Conservation (phyloP, 2,797 vertebrate genomes). For the Hippopotamyrus pictus region DNA sequence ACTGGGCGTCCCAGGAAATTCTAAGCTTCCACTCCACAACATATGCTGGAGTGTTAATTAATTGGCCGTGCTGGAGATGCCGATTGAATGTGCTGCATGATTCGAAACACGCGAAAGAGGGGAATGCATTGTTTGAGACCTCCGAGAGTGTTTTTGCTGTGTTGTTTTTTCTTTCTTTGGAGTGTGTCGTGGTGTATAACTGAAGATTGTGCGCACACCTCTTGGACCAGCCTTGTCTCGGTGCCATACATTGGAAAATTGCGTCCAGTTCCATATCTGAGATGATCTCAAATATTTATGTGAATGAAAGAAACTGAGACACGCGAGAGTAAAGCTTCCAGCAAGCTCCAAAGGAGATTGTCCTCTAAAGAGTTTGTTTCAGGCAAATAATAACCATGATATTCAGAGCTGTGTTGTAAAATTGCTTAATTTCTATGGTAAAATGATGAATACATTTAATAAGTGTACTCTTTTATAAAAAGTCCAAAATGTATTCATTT, state of each 20-base stretch:
- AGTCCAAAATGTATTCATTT: conserved; percentile 7
- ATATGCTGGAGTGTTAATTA: neutral
- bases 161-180: neutral
- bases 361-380: neutral
- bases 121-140: neutral
- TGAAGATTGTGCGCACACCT: neutral
- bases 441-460: conserved; percentile 10
- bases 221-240: neutral
- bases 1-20: neutral
- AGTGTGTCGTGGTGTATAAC: neutral
- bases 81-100: neutral
- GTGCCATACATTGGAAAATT: neutral
- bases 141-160: neutral
- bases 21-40: neutral
- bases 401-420: neutral
- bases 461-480: neutral
- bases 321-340: neutral
- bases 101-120: neutral
- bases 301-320: neutral
- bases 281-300: neutral
- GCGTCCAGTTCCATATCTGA: neutral
- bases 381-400: neutral
- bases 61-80: neutral
- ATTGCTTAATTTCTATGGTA: neutral
- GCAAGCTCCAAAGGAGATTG: neutral